Conservation (phyloP, 2,888 invertebrate genomes). For the Brachyptera risi region DNA sequence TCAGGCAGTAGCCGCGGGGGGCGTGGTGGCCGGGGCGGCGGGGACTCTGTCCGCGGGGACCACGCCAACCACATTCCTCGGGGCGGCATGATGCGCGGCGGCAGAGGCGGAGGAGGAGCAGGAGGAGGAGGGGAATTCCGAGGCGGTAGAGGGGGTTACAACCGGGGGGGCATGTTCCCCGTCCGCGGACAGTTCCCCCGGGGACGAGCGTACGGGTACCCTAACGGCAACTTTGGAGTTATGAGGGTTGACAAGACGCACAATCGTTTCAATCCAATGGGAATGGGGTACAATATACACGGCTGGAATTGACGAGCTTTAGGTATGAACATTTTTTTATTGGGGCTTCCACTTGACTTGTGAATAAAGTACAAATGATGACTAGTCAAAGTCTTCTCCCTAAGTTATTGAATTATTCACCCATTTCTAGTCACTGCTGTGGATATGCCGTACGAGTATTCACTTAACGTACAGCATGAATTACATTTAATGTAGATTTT, state of each 20-base stretch:
- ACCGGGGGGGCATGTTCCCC: background rate
- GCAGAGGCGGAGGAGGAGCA: slow-evolving; percentile 21
- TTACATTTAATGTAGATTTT: too few species aligned
- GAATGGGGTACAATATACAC: too few species aligned
- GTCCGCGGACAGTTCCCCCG: background rate
- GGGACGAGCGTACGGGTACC: too few species aligned
- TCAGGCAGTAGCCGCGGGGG: background rate
- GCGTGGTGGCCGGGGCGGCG: background rate
- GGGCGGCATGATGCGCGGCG: background rate
- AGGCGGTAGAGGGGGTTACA: slow-evolving; percentile 22
- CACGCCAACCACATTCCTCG: background rate
- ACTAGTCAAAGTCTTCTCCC: too few species aligned
- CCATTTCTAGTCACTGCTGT: too few species aligned
- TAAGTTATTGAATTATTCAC: too few species aligned
- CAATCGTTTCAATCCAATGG: slow-evolving; percentile 37
- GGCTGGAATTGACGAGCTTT: too few species aligned
- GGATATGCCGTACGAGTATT: too few species aligned
- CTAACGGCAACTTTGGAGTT: slow-evolving; percentile 20
- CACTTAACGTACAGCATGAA: too few species aligned
- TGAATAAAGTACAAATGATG: too few species aligned
- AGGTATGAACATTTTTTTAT: too few species aligned
- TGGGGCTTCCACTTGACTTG: too few species aligned
- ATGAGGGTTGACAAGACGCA: slow-evolving; percentile 35
- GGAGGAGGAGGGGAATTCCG: background rate
- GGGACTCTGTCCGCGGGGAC: background rate